These are phyloP conservation scores for Coendou prehensilis DNA, from an alignment of 2,797 vertebrate species.

Conservation along the genomic window DNA sequence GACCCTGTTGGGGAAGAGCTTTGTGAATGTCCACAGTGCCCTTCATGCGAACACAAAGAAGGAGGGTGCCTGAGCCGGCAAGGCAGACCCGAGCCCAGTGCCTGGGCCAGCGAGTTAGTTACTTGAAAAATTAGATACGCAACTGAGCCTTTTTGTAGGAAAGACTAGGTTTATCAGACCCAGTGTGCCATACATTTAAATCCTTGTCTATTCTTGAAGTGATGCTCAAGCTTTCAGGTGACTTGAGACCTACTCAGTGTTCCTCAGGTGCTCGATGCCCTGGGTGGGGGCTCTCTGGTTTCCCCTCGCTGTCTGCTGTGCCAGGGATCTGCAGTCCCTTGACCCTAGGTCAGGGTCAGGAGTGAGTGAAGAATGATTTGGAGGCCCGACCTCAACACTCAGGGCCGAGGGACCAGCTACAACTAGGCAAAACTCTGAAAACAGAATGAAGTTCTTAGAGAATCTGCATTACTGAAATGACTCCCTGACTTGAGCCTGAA, in stretches of 20 bases:
- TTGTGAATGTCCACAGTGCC: not conserved
- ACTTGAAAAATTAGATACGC: not conserved
- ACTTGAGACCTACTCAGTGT: not conserved
- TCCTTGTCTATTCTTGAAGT: not conserved
- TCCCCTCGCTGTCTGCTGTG: not conserved
- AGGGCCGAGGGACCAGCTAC: not conserved
- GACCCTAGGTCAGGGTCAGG: not conserved
- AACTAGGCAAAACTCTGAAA: not conserved
- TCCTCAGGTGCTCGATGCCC: not conserved
- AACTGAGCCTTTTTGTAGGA: not conserved
- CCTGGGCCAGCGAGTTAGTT: not conserved
- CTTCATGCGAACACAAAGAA: not conserved
- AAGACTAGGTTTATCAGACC: not conserved
- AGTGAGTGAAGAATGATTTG: not conserved
- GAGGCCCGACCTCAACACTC: not conserved
- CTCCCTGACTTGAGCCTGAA: not conserved
- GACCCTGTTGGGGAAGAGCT: not conserved
- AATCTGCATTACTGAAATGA: not conserved
- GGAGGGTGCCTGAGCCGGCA: not conserved
- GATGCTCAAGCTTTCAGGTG: not conserved
- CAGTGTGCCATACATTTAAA: not conserved
- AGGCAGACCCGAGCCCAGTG: not conserved
- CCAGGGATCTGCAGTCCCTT: not conserved
- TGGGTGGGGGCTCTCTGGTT: not conserved
- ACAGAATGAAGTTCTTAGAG: not conserved